Base-by-base conservation (phyloP, 2,113 vertebrate species). In the Syrmaticus mikado region DNA sequence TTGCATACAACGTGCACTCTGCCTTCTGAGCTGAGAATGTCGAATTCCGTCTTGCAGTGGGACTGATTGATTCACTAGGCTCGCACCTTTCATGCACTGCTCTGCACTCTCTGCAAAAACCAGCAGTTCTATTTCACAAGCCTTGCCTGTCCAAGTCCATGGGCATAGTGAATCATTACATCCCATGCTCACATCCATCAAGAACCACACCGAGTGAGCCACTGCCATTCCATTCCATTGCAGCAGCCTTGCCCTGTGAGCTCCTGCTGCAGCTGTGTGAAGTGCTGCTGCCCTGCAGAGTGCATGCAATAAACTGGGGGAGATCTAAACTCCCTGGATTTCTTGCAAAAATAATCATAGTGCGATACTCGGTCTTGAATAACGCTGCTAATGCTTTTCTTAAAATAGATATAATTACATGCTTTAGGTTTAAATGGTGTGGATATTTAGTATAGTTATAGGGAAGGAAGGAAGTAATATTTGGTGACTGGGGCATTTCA, bases 1-100 rank as follows among this genome's bases (percentile, higher is more conserved):
- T 82, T 18, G 62, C 61, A 20, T 3, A 38, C 30, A 20, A 28
- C 0, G 22, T 36, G 68, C 1, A 0, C 60, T 11, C 8, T 13
- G 17, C 53, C 16, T 46, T 73, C 53, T 1, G 2, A 7, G 53
- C 84, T 65, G 1, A 0, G 12, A 55, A 34, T 4, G 19, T 12
- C 19, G 0, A 12, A 32, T 8, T 34, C 1, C 36, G 18, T 7
- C 48, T 8, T 27, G 72, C 28, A 43, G 24, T 4, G 27, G 71
- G 45, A 27, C 21, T 7, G 43, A 61, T 53, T 13, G 20, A 40
- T 6, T 13, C 17, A 1, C 27, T 2, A 10, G n/a, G 24, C 40
- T 4, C 7, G 22, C 13, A n/a, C 2, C 61, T 48, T 21, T 41
- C 50, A 4, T 8, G 11, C 22, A 1, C 2, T 27, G 40, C 65